Conservation (phyloP, 2,113 vertebrate genomes). For the Leptobrachium ailaonicum region DNA sequence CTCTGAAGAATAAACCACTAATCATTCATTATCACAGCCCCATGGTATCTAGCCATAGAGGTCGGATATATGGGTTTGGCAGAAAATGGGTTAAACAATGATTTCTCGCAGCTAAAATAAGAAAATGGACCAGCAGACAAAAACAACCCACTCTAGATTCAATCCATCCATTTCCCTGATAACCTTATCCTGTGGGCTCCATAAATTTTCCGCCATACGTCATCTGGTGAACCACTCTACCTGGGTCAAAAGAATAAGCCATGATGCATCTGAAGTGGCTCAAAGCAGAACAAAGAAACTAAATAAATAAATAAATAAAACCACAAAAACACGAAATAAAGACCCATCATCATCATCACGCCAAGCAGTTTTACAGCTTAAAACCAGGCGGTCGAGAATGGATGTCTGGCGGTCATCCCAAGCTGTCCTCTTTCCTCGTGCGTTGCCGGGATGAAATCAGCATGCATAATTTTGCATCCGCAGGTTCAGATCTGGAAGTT, state of each 20-base stretch:
- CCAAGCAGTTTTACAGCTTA: conserved; percentile 45
- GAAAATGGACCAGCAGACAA: no score
- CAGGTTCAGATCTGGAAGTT: conserved; percentile 51
- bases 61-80: no score
- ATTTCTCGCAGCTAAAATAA: no score
- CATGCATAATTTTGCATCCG: conserved; percentile 60
- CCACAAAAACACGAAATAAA: no score
- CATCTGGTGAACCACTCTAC: neutral
- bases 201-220: conserved; percentile 11
- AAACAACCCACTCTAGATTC: no score
- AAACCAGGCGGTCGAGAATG: conserved; percentile 43
- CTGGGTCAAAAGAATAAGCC: neutral
- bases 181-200: neutral
- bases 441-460: conserved; percentile 59
- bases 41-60: no score
- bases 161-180: no score
- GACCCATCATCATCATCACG: neutral
- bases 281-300: conserved; percentile 24
- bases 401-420: conserved; percentile 34
- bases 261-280: neutral
- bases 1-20: no score
- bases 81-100: no score
- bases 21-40: no score
- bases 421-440: conserved; percentile 18
- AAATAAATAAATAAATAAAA: no score